Evolutionary conservation across 1,140 invertebrate species (phyloP).

Genomic region (Nautilus pompilius): DNA sequence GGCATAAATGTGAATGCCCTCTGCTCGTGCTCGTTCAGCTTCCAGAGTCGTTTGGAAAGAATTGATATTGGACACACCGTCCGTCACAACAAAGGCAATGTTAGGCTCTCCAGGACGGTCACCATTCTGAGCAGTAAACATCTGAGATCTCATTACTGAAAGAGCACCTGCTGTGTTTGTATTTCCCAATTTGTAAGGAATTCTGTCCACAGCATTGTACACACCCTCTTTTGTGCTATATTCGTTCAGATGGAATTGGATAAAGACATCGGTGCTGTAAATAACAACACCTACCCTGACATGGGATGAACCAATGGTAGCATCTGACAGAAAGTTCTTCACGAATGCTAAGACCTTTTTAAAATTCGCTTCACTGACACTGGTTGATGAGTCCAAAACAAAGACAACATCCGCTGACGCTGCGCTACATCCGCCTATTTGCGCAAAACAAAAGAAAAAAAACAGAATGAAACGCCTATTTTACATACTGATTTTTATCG

Average conservation of each 20-base stretch:
- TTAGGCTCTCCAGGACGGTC: slow-evolving; percentile 22
- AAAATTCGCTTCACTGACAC: slow-evolving; percentile 25
- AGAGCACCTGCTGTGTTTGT: slow-evolving; percentile 36
- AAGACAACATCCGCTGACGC: slow-evolving; percentile 24
- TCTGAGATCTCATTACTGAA: slow-evolving; percentile 13
- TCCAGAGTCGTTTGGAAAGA: neutral
- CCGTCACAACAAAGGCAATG: slow-evolving; percentile 13
- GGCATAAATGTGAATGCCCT: slow-evolving; percentile 4
- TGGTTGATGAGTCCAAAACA: slow-evolving; percentile 25
- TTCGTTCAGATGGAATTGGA: slow-evolving; percentile 25
- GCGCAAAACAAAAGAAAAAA: too few species aligned
- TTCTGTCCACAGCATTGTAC: slow-evolving; percentile 17
- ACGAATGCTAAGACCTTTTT: slow-evolving; percentile 23
- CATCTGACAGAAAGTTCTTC: slow-evolving; percentile 19
- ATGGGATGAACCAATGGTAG: slow-evolving; percentile 24
- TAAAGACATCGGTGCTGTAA: slow-evolving; percentile 23
- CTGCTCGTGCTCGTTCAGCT: neutral
- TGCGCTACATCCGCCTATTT: too few species aligned
- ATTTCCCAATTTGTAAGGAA: slow-evolving; percentile 23
- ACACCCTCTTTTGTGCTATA: slow-evolving; percentile 15
- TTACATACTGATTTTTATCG: too few species aligned
- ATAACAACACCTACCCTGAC: slow-evolving; percentile 25
- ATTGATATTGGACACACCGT: slow-evolving; percentile 7
- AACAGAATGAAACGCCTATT: too few species aligned
- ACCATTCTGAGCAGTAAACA: slow-evolving; percentile 21